Evolutionary conservation across 2,113 vertebrate genomes (phyloP).

Genomic region (Isurus oxyrinchus): DNA sequence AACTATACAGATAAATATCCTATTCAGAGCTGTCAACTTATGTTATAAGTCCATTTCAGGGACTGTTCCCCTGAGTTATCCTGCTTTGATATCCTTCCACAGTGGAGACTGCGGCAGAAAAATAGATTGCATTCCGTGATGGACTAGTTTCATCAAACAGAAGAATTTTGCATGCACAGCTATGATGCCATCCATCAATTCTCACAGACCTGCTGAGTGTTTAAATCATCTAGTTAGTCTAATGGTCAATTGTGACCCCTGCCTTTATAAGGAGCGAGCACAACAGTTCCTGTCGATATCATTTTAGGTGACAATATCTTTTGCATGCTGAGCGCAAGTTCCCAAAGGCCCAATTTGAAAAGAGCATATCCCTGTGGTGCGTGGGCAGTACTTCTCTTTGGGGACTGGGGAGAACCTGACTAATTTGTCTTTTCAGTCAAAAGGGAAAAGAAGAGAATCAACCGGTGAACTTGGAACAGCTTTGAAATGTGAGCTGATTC

Average conservation of each 20-base stretch:
- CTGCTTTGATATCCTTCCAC: not conserved
- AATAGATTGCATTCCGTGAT: not conserved
- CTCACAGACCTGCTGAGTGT: not conserved
- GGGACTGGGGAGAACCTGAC: not conserved
- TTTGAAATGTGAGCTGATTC: not conserved
- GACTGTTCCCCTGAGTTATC: not conserved
- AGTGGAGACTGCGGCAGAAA: not conserved
- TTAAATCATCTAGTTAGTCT: not conserved
- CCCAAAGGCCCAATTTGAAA: not conserved
- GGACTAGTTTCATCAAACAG: not conserved
- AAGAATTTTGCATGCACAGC: not conserved
- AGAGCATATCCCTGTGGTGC: too few relatives aligned
- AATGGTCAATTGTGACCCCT: not conserved
- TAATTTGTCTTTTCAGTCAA: not conserved
- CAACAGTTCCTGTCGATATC: not conserved
- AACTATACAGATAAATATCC: not conserved
- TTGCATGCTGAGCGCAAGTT: not conserved
- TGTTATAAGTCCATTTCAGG: not conserved
- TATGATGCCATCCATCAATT: not conserved
- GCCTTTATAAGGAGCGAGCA: not conserved
- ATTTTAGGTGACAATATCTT: not conserved
- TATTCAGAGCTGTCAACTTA: not conserved
- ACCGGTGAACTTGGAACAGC: not conserved
- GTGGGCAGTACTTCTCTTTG: not conserved
- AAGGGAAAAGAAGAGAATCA: not conserved